Conservation (phyloP, 2,797 vertebrate species). For the Cottoperca gobio region DNA sequence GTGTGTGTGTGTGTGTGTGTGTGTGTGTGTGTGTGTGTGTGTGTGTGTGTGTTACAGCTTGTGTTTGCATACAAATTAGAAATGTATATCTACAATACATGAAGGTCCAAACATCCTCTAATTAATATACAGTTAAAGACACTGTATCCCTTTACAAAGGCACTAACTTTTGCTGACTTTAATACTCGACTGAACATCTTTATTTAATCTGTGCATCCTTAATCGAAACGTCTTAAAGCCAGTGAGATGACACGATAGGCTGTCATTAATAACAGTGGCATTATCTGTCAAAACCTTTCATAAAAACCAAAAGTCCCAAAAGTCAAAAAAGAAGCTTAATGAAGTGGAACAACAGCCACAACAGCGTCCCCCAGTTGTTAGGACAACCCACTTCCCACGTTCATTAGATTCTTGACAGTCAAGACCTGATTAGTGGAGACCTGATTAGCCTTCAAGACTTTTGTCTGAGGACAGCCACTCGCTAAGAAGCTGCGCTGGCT, state of each 20-base stretch:
- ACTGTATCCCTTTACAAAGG: slow-evolving; percentile 28
- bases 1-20: not conserved
- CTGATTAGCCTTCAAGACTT: slow-evolving; percentile 76
- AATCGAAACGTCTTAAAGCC: slow-evolving; percentile 32
- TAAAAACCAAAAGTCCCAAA: slow-evolving; percentile 61
- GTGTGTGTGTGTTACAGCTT: not conserved
- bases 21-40: not conserved
- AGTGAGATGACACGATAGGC: slow-evolving; percentile 12
- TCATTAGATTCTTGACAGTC: slow-evolving; percentile 75
- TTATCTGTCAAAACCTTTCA: slow-evolving; percentile 74
- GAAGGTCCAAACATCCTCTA: not conserved
- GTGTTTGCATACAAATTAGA: slow-evolving; percentile 7
- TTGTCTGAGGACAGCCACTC: slow-evolving; percentile 70
- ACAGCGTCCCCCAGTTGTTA: slow-evolving; percentile 45
- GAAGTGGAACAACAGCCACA: slow-evolving; percentile 48
- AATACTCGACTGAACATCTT: slow-evolving; percentile 37
- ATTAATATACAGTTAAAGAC: not conserved
- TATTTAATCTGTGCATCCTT: slow-evolving; percentile 34
- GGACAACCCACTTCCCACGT: slow-evolving; percentile 78
- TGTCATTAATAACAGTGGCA: slow-evolving; percentile 47
- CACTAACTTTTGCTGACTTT: slow-evolving; percentile 22
- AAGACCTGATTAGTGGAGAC: slow-evolving; percentile 75
- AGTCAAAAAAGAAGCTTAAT: slow-evolving; percentile 69
- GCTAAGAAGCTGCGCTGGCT: slow-evolving; percentile 54
- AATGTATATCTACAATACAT: not conserved